Base-by-base conservation (phyloP, 2,888 invertebrate genomes). In the Pimpla rufipes region DNA sequence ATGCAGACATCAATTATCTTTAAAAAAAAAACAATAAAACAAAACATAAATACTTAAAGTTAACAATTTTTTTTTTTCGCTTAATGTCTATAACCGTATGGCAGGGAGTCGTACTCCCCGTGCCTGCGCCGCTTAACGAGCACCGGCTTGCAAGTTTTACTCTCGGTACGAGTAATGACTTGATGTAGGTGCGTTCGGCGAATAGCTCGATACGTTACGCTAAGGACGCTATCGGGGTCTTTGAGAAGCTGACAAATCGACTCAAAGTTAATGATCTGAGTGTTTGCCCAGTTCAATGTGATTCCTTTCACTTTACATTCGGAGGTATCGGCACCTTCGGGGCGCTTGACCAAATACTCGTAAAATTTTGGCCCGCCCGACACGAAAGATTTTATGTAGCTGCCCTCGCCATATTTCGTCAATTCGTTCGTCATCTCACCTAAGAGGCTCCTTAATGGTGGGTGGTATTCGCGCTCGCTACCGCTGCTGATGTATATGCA, bases 361-460 rank as follows among this genome's bases (percentile, higher is more conserved):
- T 79, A 79, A 79, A 89, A 91, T 83, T 92, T 93, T 4, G 92
- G 90, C 0, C 92, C 93, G 0, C 88, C 90, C 21, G 88, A 87
- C 4, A 90, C 89, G 86, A 91, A 92, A 70, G 90, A 87, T 16
- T 79, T 86, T 10, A 93, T 92, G 59, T 87, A 89, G 35, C 86
- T 85, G 7, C 85, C 89, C n/a, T 67, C 29, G 1, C 89, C 89
- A 76, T 89, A 88, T 7, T 81, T 78, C 7, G 81, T 79, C 1
- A 93, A 16, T 79, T 93, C 93, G 79, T 92, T 88, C 0, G 91
- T 92, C 84, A 93, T 81, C 57, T 93, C 90, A 0, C 91, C 90
- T 10, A 92, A 73, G 76, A 84, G 90, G 5, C 70, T 57, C 8
- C 91, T 92, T 0, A 87, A 80, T 8, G 87, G 81, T 8, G 89